Conservation (phyloP, 92 coral and sea anemone species). For the Phymanthus crucifer region DNA sequence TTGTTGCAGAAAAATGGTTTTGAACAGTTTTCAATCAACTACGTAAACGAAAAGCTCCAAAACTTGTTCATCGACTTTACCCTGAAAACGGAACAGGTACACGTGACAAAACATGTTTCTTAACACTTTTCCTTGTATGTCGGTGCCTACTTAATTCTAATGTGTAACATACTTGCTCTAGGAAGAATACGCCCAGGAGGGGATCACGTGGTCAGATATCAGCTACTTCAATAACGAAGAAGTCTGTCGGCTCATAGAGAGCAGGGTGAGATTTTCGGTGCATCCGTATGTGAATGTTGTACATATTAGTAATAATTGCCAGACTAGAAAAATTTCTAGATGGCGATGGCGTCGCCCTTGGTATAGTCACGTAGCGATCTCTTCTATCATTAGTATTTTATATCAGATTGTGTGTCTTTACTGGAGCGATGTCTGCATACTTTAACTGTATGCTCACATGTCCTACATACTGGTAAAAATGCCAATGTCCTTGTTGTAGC, state of each 20-base stretch:
- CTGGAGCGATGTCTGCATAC: too few relatives aligned
- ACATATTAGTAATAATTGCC: too few relatives aligned
- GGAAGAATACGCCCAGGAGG: constrained; percentile 90
- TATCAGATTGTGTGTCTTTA: too few relatives aligned
- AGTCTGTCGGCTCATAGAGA: constrained; percentile 84
- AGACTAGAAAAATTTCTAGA: too few relatives aligned
- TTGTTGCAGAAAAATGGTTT: constrained; percentile 68
- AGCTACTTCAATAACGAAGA: constrained; percentile 82
- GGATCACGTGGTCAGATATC: constrained; percentile 82
- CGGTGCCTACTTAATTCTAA: neutral
- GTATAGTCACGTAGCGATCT: too few relatives aligned
- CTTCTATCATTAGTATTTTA: too few relatives aligned
- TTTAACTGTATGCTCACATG: too few relatives aligned
- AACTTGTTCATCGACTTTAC: constrained; percentile 91
- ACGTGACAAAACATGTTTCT: neutral
- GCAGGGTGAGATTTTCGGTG: constrained; percentile 47
- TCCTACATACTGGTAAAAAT: neutral
- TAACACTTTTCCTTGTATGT: neutral
- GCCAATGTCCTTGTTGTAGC: neutral
- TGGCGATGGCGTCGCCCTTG: too few relatives aligned
- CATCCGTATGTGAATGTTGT: too few relatives aligned
- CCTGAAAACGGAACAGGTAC: constrained; percentile 66
- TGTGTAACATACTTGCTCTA: neutral
- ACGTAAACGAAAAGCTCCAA: constrained; percentile 92
- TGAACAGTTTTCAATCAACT: constrained; percentile 97